phyloP scores from a whole-genome alignment of 2,888 invertebrate genomes.

The Xanthia togata region DNA sequence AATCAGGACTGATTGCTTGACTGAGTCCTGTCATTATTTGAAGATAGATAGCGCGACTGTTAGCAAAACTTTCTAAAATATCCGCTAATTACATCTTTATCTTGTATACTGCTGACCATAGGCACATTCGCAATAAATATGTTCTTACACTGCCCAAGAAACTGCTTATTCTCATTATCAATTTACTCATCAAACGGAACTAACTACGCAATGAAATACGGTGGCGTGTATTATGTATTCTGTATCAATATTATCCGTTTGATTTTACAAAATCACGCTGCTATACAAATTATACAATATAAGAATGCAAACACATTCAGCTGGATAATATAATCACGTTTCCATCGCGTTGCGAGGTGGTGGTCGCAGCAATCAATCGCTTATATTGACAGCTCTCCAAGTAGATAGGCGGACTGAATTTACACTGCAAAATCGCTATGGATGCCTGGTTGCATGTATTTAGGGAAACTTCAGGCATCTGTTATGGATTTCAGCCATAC shows the following conservation, averaged over 20 bases:
- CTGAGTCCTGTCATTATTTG: conserved; percentile 10
- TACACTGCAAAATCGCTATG: not conserved
- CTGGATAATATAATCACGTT: not conserved
- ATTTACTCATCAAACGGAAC: not conserved
- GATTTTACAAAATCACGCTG: not conserved
- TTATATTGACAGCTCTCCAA: conserved; percentile 1
- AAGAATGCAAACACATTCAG: no score
- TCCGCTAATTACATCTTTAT: conserved; percentile 16
- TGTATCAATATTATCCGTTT: not conserved
- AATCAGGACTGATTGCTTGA: conserved; percentile 25
- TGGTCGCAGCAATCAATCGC: not conserved
- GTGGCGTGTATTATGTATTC: not conserved
- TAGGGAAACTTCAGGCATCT: not conserved
- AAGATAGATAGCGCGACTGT: conserved; percentile 9
- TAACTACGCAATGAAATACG: not conserved
- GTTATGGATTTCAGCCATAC: no score
- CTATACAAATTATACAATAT: not conserved
- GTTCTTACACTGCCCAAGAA: not conserved
- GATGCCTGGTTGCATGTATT: not conserved
- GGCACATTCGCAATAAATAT: not conserved
- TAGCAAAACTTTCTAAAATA: conserved; percentile 1
- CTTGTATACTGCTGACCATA: not conserved
- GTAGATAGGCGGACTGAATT: not conserved
- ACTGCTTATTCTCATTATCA: not conserved
- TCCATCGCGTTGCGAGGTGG: not conserved